phyloP scores from a whole-genome alignment of 2,888 invertebrate species.

The Phymatocera aterrima region DNA sequence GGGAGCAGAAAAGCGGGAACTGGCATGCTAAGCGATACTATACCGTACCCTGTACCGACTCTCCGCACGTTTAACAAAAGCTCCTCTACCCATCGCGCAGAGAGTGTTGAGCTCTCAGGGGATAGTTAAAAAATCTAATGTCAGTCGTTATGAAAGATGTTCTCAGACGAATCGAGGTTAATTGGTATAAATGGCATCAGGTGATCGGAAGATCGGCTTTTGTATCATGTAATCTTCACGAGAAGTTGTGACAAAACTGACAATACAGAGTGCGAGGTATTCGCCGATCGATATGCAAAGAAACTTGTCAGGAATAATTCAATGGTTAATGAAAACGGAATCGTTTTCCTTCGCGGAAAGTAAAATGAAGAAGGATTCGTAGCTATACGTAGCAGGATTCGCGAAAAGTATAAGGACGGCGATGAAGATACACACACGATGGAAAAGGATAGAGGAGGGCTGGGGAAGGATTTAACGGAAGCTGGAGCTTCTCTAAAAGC shows the following conservation, averaged over 20 bases:
- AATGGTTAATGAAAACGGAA: not conserved
- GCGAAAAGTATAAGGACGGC: not conserved
- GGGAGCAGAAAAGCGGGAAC: constrained; percentile 26
- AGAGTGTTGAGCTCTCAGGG: not conserved
- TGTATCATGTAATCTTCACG: too few relatives aligned
- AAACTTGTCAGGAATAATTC: constrained; percentile 2
- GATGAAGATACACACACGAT: constrained; percentile 2
- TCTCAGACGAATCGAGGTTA: too few relatives aligned
- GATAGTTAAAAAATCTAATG: not conserved
- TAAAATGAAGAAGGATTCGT: not conserved
- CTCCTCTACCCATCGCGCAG: not conserved
- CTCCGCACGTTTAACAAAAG: not conserved
- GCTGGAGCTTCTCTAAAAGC: constrained; percentile 41
- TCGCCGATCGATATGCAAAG: not conserved
- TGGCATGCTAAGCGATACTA: constrained; percentile 32
- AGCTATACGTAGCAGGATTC: not conserved
- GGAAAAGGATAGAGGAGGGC: constrained; percentile 17
- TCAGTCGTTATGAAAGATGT: too few relatives aligned
- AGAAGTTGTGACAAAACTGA: not conserved
- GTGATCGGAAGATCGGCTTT: too few relatives aligned
- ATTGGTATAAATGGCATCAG: too few relatives aligned
- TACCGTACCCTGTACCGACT: constrained; percentile 45
- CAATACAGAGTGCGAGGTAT: too few relatives aligned
- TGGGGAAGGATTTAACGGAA: constrained; percentile 41
- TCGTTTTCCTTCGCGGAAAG: not conserved